Percentiles rank a stretch among this genome's conserved stretches.
Evolutionary conservation across 2,113 vertebrate species (phyloP).

Genomic region (Podarcis raffonei): DNA sequence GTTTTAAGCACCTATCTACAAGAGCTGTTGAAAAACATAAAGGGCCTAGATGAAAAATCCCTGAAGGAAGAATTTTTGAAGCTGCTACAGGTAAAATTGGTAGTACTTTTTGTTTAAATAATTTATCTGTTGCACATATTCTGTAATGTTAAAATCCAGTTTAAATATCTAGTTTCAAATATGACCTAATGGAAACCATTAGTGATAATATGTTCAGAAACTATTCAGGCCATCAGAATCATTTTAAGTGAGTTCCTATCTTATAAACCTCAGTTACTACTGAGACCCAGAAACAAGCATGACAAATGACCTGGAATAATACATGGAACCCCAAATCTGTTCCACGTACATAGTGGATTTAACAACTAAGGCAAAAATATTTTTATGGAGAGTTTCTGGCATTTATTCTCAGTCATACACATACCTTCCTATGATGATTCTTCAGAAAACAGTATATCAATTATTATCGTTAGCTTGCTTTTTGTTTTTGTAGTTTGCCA

Average conservation of each 20-base stretch:
- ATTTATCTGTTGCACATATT: neutral
- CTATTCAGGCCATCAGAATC: neutral
- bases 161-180: neutral
- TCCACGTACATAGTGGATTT: too few relatives aligned
- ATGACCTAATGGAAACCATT: neutral
- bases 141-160: neutral
- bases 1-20: constrained; percentile 84
- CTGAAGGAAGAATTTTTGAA: constrained; percentile 82
- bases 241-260: neutral
- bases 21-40: constrained; percentile 72
- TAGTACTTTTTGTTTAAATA: constrained; percentile 10
- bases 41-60: constrained; percentile 71
- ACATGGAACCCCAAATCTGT: too few relatives aligned
- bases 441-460: too few relatives aligned
- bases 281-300: too few relatives aligned
- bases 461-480: too few relatives aligned
- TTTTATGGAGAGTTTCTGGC: too few relatives aligned
- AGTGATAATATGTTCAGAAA: neutral
- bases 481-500: too few relatives aligned
- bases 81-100: constrained; percentile 84
- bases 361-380: too few relatives aligned
- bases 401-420: too few relatives aligned
- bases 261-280: neutral
- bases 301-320: too few relatives aligned
- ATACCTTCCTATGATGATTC: too few relatives aligned